Base-by-base conservation (phyloP, 2,888 invertebrate genomes). In the Linnaemya tessellans region DNA sequence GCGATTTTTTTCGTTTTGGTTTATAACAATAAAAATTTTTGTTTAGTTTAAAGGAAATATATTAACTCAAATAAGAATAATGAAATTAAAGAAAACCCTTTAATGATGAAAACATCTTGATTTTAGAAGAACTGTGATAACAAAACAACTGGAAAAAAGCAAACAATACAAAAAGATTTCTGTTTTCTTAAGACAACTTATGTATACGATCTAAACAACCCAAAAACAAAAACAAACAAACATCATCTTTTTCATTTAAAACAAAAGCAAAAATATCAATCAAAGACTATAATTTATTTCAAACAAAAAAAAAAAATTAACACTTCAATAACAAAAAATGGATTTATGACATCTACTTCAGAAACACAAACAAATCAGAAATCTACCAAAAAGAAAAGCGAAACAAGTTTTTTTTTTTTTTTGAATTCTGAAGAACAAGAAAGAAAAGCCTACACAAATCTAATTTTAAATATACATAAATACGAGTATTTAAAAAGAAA, bases 301-400 rank as follows among this genome's bases (percentile, higher is more conserved):
- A 68, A 78, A 81, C 54, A 78, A 80, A 79, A 56, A 80, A 82
- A 78, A 80, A 79, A 56, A 80, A 82, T 51, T 51, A 67, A 81
- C 62, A 80, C 70, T 58, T 74, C 74, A 70, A 73, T 75, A 75
- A 64, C n/a, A 70, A 60, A 71, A 86, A 71, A 86, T 86, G 84
- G 84, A 86, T 84, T 87, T 87, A 88, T 87, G 88, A 87, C 88
- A 86, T 85, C 87, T 87, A 86, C 86, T 79, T 84, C 46, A 74
- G 70, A 70, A 49, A 51, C 35, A 77, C 22, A 70, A 56, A 65
- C 41, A 80, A 58, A 56, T 43, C 46, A 46, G 38, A 71, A 70
- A 82, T 49, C 67, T 73, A 64, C 60, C 70, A 79, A 70, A 79
- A 68, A 75, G 18, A 30, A 56, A 58, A 22, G 1, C 10, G 1